Percentiles rank a stretch among this genome's conserved stretches.
These are phyloP conservation scores for Epiblema foenella DNA, from an alignment of 2,888 invertebrate genomes.

Conservation along the genomic window DNA sequence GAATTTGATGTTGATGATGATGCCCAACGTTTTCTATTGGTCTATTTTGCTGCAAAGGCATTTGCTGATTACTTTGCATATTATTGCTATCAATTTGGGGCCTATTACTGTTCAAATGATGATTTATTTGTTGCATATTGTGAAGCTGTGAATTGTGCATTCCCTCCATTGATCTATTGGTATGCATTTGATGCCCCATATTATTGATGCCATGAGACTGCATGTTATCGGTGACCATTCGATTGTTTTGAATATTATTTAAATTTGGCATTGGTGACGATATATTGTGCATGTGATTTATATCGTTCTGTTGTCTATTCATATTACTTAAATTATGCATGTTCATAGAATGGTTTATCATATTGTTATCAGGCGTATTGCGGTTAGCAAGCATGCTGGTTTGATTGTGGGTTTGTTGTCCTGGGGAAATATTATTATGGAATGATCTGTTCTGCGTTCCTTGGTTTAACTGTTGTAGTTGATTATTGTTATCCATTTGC, in stretches of 20 bases:
- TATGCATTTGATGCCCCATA: slow-evolving; percentile 73
- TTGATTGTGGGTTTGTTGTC: slow-evolving; percentile 71
- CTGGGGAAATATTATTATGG: slow-evolving; percentile 71
- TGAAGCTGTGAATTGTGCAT: slow-evolving; percentile 77
- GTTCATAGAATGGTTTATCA: slow-evolving; percentile 75
- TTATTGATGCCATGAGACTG: slow-evolving; percentile 73
- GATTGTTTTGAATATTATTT: slow-evolving; percentile 75
- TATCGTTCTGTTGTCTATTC: slow-evolving; percentile 70
- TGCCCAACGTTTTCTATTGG: slow-evolving; percentile 72
- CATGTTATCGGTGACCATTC: slow-evolving; percentile 79
- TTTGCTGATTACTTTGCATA: slow-evolving; percentile 77
- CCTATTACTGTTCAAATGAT: slow-evolving; percentile 69
- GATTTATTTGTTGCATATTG: slow-evolving; percentile 77
- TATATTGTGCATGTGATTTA: slow-evolving; percentile 76
- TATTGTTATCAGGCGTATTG: slow-evolving; percentile 69
- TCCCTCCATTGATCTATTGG: slow-evolving; percentile 74
- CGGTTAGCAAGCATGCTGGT: slow-evolving; percentile 69
- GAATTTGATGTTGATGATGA: slow-evolving; percentile 79
- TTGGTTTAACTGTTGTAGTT: slow-evolving; percentile 74
- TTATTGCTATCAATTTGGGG: slow-evolving; percentile 72
- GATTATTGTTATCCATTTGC: slow-evolving; percentile 66
- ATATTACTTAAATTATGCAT: slow-evolving; percentile 71
- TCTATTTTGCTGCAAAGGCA: slow-evolving; percentile 75
- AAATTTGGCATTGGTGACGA: slow-evolving; percentile 72
- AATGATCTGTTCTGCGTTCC: slow-evolving; percentile 65